These are phyloP conservation scores for Neoitamus cyanurus DNA, from an alignment of 2,888 invertebrate genomes.

Conservation along the genomic window DNA sequence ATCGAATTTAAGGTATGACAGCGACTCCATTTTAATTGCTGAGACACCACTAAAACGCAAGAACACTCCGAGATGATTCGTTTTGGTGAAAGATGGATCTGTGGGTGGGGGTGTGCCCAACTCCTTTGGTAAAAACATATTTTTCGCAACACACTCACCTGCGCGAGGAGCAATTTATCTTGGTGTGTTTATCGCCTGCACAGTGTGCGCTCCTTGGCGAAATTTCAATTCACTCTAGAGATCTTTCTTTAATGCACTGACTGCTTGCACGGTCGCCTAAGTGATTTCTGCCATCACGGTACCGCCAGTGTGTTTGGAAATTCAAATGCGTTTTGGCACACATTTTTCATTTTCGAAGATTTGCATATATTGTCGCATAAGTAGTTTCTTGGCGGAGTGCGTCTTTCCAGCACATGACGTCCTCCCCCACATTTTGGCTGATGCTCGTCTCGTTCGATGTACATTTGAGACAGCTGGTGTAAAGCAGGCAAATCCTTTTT, in stretches of 20 bases:
- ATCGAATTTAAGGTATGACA: constrained; percentile 29
- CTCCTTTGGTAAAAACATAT: too few species aligned
- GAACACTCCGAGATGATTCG: not conserved
- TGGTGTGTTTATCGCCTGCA: not conserved
- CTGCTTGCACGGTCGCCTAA: not conserved
- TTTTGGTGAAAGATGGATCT: not conserved
- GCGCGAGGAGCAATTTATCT: not conserved
- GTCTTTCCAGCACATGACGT: constrained; percentile 25
- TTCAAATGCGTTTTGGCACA: constrained; percentile 34
- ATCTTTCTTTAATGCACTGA: constrained; percentile 31
- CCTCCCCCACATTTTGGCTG: not conserved
- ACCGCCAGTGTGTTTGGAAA: not conserved
- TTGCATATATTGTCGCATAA: constrained; percentile 47
- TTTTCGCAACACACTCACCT: not conserved
- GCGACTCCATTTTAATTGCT: constrained; percentile 37
- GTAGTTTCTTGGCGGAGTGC: not conserved
- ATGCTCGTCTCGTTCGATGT: not conserved
- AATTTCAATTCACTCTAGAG: not conserved
- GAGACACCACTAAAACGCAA: not conserved
- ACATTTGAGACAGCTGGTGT: constrained; percentile 10
- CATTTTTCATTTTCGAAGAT: constrained; percentile 46
- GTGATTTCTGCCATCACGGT: constrained; percentile 17
- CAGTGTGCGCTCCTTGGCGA: not conserved
- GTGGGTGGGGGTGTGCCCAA: not conserved
- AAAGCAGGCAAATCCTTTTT: constrained; percentile 21